Evolutionary conservation across 2,113 vertebrate genomes (phyloP).

Genomic region (Nibea albiflora): DNA sequence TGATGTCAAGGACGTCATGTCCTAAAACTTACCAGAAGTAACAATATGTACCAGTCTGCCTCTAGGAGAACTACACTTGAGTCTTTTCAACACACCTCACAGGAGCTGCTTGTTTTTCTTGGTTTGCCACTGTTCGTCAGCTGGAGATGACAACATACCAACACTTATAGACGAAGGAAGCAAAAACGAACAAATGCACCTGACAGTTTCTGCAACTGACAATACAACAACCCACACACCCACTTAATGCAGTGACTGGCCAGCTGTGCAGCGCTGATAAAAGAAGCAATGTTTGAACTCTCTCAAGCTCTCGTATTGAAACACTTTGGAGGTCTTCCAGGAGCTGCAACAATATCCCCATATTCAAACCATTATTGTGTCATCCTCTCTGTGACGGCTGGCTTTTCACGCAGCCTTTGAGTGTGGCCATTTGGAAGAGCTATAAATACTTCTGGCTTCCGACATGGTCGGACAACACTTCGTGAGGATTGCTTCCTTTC

Average conservation of each 20-base stretch:
- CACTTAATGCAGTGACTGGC: too few species aligned
- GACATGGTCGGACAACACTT: background rate
- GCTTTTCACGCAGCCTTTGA: background rate
- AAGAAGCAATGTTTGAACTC: too few species aligned
- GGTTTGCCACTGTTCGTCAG: background rate
- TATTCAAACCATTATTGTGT: background rate
- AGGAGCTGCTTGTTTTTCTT: constrained; percentile 5
- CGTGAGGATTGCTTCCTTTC: background rate
- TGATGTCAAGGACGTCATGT: background rate
- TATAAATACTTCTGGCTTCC: background rate
- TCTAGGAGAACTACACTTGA: background rate
- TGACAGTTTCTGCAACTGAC: background rate
- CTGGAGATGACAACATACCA: background rate
- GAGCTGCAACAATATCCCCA: background rate
- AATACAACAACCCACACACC: background rate
- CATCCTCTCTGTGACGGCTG: background rate
- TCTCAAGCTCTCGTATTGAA: too few species aligned
- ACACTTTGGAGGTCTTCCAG: background rate
- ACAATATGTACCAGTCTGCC: background rate
- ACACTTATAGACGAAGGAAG: background rate
- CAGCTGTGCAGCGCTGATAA: too few species aligned
- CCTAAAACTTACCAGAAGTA: background rate
- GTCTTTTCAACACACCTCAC: constrained; percentile 7
- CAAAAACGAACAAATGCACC: background rate
- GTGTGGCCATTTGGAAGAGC: background rate